A percentile compares a stretch with the other conserved stretches of the same genome.
These are phyloP conservation scores for Lytechinus pictus DNA, from an alignment of 35 echinoderm and acorn worm genomes.

Conservation along the genomic window DNA sequence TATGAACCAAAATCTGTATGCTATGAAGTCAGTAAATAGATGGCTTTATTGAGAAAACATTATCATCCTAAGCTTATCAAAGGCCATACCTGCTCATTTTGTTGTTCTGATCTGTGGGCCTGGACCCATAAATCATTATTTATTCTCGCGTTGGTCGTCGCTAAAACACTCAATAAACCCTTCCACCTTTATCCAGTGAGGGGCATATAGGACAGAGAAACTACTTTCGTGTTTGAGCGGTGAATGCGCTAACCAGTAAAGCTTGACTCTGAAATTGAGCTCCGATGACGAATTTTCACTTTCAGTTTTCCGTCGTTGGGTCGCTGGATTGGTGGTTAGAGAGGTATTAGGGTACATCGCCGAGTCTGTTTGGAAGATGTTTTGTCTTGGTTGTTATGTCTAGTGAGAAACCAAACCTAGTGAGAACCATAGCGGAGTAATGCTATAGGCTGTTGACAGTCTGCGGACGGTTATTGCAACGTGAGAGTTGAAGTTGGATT, in stretches of 20 bases:
- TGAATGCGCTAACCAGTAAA: neutral
- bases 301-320: neutral
- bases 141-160: neutral
- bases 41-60: neutral
- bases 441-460: conserved; percentile 42
- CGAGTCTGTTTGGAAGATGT: neutral
- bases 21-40: neutral
- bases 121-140: neutral
- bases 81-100: neutral
- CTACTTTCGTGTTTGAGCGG: neutral
- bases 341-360: neutral
- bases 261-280: neutral
- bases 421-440: conserved; percentile 8
- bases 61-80: neutral
- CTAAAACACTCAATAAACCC: neutral
- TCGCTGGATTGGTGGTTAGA: neutral
- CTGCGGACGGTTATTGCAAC: conserved; percentile 33
- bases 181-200: neutral
- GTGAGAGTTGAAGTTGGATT: conserved; percentile 35
- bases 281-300: neutral
- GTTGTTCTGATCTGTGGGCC: neutral
- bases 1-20: neutral
- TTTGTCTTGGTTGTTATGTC: neutral
- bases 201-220: neutral
- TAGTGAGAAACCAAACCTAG: neutral